Conservation (phyloP, 2,113 vertebrate species). For the Axis porcinus region DNA sequence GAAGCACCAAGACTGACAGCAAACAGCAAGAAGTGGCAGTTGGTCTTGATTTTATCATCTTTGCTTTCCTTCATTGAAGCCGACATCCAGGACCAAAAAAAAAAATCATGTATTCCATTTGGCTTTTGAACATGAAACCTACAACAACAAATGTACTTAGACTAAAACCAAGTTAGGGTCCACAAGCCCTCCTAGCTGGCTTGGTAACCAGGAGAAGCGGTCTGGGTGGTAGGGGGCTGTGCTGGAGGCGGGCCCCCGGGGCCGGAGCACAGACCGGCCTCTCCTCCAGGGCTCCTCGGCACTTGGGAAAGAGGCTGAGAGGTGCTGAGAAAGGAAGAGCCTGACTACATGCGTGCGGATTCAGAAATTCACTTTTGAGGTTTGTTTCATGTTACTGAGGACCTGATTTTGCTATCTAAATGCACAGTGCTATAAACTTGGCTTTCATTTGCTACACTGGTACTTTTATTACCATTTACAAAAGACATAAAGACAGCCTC, state of each 20-base stretch:
- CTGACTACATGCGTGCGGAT: not conserved
- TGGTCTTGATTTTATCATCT: not conserved
- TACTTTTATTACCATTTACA: not conserved
- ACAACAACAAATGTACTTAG: not conserved
- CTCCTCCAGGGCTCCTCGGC: slow-evolving; percentile 41
- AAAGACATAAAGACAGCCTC: not conserved
- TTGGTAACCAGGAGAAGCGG: not conserved
- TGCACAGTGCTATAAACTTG: slow-evolving; percentile 48
- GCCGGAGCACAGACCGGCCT: not conserved
- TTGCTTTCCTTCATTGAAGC: slow-evolving; percentile 3
- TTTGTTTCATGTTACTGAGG: not conserved
- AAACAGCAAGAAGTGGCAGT: not conserved
- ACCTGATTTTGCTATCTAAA: slow-evolving; percentile 35
- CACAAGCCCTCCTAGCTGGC: not conserved
- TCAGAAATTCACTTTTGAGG: slow-evolving; percentile 16
- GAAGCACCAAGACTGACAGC: not conserved
- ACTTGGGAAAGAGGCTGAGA: slow-evolving; percentile 47
- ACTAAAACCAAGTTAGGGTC: not conserved
- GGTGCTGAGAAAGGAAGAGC: not conserved
- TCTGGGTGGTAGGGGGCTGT: not conserved
- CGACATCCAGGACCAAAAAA: not conserved
- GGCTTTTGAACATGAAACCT: not conserved
- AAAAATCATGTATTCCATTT: not conserved
- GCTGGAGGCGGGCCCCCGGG: not conserved
- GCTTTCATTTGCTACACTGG: slow-evolving; percentile 31